A percentile compares a stretch with the other conserved stretches of the same genome.
These are phyloP conservation scores for Anguilla marmorata DNA, from an alignment of 2,797 vertebrate genomes.

Conservation along the genomic window DNA sequence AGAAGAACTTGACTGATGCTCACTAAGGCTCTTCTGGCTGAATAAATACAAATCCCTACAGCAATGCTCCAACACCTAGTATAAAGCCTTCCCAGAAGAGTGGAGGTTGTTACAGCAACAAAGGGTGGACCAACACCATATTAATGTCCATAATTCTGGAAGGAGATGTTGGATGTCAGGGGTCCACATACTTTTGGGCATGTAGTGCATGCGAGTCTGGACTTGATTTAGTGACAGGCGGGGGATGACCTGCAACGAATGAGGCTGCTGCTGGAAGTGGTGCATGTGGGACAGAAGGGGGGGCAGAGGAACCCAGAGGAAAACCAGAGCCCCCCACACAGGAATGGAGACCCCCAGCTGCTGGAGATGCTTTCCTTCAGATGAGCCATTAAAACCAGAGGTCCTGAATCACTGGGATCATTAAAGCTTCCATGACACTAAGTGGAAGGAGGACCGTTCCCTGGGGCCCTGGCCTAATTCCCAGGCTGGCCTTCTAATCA, in stretches of 20 bases:
- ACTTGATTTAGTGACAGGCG: background rate
- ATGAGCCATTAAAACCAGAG: background rate
- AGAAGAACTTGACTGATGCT: background rate
- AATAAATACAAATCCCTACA: background rate
- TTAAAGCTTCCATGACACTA: background rate
- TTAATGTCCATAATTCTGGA: no score
- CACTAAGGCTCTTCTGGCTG: background rate
- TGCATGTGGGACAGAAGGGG: background rate
- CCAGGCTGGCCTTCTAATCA: background rate
- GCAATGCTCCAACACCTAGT: no score
- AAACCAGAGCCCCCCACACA: background rate
- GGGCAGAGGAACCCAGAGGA: background rate
- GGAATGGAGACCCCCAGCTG: background rate
- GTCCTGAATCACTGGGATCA: background rate
- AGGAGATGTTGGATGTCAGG: no score
- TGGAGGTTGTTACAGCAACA: no score
- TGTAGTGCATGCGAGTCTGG: background rate
- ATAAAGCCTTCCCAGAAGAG: no score
- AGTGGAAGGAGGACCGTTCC: background rate
- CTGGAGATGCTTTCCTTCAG: background rate
- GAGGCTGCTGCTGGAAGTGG: background rate
- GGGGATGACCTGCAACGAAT: background rate
- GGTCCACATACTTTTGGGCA: no score
- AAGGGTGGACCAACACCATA: no score
- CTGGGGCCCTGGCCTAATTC: background rate